Evolutionary conservation across 2,113 vertebrate species (phyloP), one percentile per base, ranked within the genome.

Genomic region (Oryzias curvinotus): DNA sequence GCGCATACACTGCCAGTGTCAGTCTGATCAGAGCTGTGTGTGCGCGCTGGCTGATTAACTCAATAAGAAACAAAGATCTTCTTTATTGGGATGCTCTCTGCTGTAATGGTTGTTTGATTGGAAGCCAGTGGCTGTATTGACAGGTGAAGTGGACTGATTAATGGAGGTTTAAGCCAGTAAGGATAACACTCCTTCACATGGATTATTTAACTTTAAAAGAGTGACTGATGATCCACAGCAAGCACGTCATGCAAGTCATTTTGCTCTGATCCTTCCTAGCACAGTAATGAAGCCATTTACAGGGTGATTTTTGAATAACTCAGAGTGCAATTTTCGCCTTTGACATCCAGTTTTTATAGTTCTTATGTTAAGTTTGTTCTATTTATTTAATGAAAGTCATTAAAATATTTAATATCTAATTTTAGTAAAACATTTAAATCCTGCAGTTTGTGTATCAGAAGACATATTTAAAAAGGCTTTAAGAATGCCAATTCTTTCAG

Each of bases 91-190:
- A 86, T 77, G 77, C 76, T 83, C 68, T 75, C 65, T 66, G 75
- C 80, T 83, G 78, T 91, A 91, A 90, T 90, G 85, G 86, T 71
- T 69, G 73, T 90, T 88, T 90, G 87, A 92, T 89, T 85, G 82
- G 85, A 82, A 77, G 81, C 80, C 64, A 62, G 77, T 84, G 81
- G 81, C 84, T 81, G 78, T 90, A 92, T 92, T 88, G 91, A 90
- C 90, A 91, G 84, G 62, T 79, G 78, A 81, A 88, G 76, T 82
- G 78, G 84, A 87, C 90, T 94, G 89, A 94, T 93, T 93, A 93
- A 92, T 91, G 89, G 71, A 65, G 73, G 85, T 87, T 92, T 92
- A 90, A 94, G 87, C 82, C 81, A 75, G 82, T 88, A 84, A 90
- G 89, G 88, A 93, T 93, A 91, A 87, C 85, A 87, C 84, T 72